Evolutionary conservation across 2,888 invertebrate genomes (phyloP), one percentile per base, ranked within the genome.

Genomic region (Caenorhabditis sinica): DNA sequence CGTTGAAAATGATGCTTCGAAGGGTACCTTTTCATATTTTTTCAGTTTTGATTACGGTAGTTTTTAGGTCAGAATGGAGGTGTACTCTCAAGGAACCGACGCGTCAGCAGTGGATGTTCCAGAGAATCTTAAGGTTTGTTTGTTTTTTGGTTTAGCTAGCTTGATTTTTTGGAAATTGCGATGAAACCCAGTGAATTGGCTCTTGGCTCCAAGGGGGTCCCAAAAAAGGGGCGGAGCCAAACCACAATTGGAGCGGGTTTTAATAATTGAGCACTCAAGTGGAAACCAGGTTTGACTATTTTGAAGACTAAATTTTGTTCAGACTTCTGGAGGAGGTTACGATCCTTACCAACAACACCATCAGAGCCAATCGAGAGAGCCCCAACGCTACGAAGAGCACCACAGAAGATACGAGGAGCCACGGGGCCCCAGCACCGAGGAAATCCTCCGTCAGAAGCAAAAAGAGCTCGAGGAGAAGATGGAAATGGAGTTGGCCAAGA

Each of bases 1-100:
- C 33, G 58, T 83, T 83, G 74, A 83, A 83, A 28, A 20, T 13
- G 13, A 25, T 83, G 45, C 69, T 83, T n/a, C 66, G 83, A 79
- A 53, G 56, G 83, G 83, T 83, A 33, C 13, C 63, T 36, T 40
- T 51, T 43, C 17, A 20, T 20, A n/a, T 0, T 53, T 43, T 9
- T 17, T 15, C 43, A 73, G 15, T 15, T 40, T 43, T 51, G 11
- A 28, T 58, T 58, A 23, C 30, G 3, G 13, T 30, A 13, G 5
- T 23, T 73, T 51, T 73, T 13, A 83, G 83, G 83, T 83, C 8
- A 71, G 74, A 79, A 56, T 69, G 13, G 79, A 83, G n/a, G 69
- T 83, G 20, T 83, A 83, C 58, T 74, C 74, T 33, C 69, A 69
- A 49, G 76, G 66, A 36, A 60, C 36, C 2, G 61, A 68, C 13